Evolutionary conservation across 2,797 vertebrate genomes (phyloP), one percentile per base, ranked within the genome.

Genomic region (Malurus leucopterus): DNA sequence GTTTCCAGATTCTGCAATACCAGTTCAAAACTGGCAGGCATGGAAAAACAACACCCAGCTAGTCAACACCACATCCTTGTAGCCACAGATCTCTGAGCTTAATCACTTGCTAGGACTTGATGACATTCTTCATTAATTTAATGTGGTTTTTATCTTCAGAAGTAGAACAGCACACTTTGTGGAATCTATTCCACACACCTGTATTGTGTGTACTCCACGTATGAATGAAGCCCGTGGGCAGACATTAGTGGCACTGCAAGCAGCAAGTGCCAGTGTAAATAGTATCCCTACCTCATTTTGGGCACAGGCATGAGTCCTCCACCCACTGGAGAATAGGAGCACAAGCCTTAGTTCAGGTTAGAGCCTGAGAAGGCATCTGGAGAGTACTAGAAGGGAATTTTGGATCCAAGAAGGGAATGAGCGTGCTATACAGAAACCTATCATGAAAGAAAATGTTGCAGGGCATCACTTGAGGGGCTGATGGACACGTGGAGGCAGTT

Each of bases 161-260:
- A 69, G 30, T 49, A 75, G 86, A 83, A 32, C 10, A 59, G 62
- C n/a, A 78, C 47, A 21, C 0, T 3, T 32, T 46, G 46, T 89
- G 67, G 81, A 80, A 75, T 85, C 80, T 63, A 55, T 75, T 87
- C 84, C n/a, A n/a, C 81, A 69, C 71, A 93, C 75, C 50, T 88
- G 69, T 62, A 15, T 46, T 0, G 2, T 68, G 34, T 64, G 32
- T 74, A 40, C 50, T 54, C 32, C 32, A 0, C 6, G 15, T 50
- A 54, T 0, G 14, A 58, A 77, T 10, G 47, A 85, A 76, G 10
- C 43, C 41, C 62, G 20, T n/a, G n/a, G 43, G 62, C 38, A 85
- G 58, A 34, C 11, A 19, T 40, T 24, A 65, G n/a, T 21, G 27
- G 13, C 36, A 32, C 36, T 59, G 67, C 19, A 51, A 84, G 49